These are phyloP conservation scores for Malacosoma neustria DNA, from an alignment of 2,888 invertebrate species.

Conservation along the genomic window DNA sequence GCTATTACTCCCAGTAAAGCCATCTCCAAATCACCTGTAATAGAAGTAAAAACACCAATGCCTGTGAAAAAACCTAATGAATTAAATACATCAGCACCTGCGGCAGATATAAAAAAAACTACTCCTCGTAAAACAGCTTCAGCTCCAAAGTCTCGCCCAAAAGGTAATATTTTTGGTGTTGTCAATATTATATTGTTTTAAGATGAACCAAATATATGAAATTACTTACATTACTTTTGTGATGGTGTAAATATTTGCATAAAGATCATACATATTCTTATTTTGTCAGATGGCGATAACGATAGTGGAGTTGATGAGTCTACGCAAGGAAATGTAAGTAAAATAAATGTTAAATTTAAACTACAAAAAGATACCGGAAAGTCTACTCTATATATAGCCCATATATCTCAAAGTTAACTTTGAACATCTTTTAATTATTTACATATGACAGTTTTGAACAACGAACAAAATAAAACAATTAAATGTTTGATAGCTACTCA, in stretches of 20 bases:
- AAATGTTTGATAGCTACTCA: no score
- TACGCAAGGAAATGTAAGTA: slow-evolving; percentile 85
- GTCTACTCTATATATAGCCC: no score
- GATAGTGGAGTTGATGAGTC: slow-evolving; percentile 89
- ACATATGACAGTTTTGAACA: no score
- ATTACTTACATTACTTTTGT: slow-evolving; percentile 2
- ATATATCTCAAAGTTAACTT: no score
- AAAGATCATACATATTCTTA: slow-evolving; percentile 1
- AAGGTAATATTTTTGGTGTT: slow-evolving; percentile 43
- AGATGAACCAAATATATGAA: slow-evolving; percentile 39
- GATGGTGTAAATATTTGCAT: neutral
- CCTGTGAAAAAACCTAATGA: slow-evolving; percentile 55
- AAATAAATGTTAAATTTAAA: no score
- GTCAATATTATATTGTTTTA: slow-evolving; percentile 13
- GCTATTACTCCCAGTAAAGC: slow-evolving; percentile 32
- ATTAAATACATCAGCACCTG: slow-evolving; percentile 34
- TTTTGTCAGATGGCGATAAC: slow-evolving; percentile 84
- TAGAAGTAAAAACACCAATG: slow-evolving; percentile 33
- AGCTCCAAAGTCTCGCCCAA: slow-evolving; percentile 54
- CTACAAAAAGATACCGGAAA: no score
- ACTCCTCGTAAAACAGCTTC: slow-evolving; percentile 58
- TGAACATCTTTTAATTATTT: no score
- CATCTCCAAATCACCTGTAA: slow-evolving; percentile 39
- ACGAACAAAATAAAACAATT: no score
- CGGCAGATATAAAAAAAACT: slow-evolving; percentile 45